Evolutionary conservation across 2,888 invertebrate species (phyloP), one percentile per base, ranked within the genome.

Genomic region (Morpho deidamia): DNA sequence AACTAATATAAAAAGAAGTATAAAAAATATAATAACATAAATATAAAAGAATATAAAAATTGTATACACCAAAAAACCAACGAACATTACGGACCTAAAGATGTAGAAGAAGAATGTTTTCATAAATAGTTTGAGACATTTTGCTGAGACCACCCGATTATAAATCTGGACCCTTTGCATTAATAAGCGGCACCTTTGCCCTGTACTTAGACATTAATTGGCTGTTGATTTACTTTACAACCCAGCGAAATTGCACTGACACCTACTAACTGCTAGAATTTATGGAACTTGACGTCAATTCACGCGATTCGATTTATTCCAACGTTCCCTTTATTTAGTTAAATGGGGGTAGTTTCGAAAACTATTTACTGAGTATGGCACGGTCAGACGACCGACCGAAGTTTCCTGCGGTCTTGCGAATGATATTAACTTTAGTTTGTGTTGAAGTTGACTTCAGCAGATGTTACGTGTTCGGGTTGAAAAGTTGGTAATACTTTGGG

Each of bases 321-420:
- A 56, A 54, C 54, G 62, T 56, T 50, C 60, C 58, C 59, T 63
- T 70, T 63, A 64, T 65, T 65, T 62, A 65, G 65, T 63, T 64
- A 69, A 71, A 74, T 67, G 67, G 63, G 54, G 54, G 59, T 63
- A 68, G 68, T 74, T 74, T 53, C 59, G 60, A 39, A 55, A 72
- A 74, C 69, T 70, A 69, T 74, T 74, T 66, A 65, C 63, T 61
- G 72, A 70, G 67, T 60, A 66, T 68, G 47, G 47, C 49, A 45
- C 71, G 68, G 66, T 66, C 65, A 64, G 64, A 65, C 60, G 51
- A 44, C 47, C 37, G 50, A 32, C 42, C 41, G 50, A 66, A 63
- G 58, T 66, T 63, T 55, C 55, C 53, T 58, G 58, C 49, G 58
- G 58, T 58, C 46, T 45, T 39, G 43, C 52, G 43, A 44, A 48